Percentiles rank a stretch among this genome's conserved stretches.
Conservation (phyloP, 2,797 vertebrate genomes). For the Molossus alvarezi region DNA sequence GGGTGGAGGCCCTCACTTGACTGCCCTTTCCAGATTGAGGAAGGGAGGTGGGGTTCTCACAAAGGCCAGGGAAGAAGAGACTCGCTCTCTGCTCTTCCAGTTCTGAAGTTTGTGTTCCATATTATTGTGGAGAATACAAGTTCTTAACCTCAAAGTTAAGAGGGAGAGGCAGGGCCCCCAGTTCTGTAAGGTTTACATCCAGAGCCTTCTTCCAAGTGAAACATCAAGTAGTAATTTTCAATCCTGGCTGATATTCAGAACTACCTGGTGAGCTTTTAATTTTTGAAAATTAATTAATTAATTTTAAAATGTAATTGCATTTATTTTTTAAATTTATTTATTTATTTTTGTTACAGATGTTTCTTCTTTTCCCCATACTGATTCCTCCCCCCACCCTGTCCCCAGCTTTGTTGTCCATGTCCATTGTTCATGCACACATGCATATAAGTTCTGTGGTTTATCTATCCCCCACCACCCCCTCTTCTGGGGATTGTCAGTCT, state of each 20-base stretch:
- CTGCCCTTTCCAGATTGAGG: background rate
- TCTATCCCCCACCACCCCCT: no score
- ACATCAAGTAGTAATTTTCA: conserved; percentile 42
- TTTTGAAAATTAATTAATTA: no score
- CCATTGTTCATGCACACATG: no score
- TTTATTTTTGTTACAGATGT: no score
- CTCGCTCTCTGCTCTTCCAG: background rate
- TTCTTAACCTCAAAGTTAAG: background rate
- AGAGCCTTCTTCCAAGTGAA: conserved; percentile 8
- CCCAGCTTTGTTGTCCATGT: no score
- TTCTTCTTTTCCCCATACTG: no score
- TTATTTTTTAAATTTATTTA: no score
- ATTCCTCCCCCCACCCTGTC: no score
- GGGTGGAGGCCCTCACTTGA: background rate
- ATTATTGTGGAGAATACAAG: background rate
- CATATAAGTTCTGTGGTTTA: no score
- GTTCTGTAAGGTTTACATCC: background rate
- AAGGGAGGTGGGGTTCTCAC: background rate
- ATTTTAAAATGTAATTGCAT: no score
- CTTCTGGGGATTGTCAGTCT: no score
- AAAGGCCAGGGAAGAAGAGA: background rate
- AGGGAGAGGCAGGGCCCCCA: background rate
- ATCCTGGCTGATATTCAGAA: background rate
- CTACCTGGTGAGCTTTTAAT: conserved; percentile 10
- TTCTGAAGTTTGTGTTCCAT: background rate